Base-by-base conservation (phyloP, 2,797 vertebrate species). In the Kryptopterus vitreolus region DNA sequence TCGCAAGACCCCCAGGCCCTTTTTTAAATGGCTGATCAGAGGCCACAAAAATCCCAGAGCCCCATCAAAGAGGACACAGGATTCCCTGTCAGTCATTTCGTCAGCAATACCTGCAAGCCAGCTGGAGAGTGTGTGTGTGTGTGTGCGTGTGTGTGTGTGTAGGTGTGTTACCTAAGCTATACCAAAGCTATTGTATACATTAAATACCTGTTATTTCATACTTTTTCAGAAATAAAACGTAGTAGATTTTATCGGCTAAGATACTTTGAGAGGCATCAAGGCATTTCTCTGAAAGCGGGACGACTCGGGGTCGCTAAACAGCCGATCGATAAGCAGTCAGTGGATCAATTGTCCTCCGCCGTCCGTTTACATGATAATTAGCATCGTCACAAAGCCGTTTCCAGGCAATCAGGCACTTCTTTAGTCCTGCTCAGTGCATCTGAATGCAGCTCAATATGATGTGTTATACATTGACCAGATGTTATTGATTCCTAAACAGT, bases 11-110 rank as follows among this genome's bases (percentile, higher is more conserved):
- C 85, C 79, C 82, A 24, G 80, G 86, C 78, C 53, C 55, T 85
- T 76, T n/a, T 78, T 70, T 77, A 80, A 86, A 85, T 85, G 63
- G 83, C 61, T 73, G 63, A 81, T 80, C 70, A 77, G 85, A 76
- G 83, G 63, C 79, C 35, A 55, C 31, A 76, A 71, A 61, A 22
- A 3, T 83, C 83, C 82, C 85, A 73, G 59, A 76, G 75, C 73
- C 55, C 52, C 61, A 79, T 77, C 76, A 83, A 78, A 33, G 63
- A 70, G 35, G 31, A 79, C 31, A 63, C 16, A 31, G 12, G n/a
- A 63, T 75, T 78, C 38, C n/a, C 58, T 79, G 78, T 84, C 65
- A 12, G 29, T 82, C 80, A 48, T 77, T n/a, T 73, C 7, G 10
- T 77, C 68, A 74, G 69, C 20, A 38, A 43, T 78, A 82, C 81